Evolutionary conservation across 30 jellyfish, hydroid and myxozoan species (phyloP).

Genomic region (Aurelia aurita): DNA sequence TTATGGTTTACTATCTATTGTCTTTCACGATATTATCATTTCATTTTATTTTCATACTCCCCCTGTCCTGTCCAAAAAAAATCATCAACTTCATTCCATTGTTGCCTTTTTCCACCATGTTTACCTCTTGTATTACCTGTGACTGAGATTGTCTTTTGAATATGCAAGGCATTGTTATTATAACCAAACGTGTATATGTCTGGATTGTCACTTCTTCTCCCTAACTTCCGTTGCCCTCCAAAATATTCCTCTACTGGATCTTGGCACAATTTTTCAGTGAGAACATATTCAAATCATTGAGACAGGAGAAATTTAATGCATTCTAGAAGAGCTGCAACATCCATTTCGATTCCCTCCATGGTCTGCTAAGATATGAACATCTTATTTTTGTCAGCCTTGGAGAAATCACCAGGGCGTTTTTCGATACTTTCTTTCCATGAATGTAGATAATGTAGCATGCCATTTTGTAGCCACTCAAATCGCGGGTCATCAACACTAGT

Average conservation of each 20-base stretch:
- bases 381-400: background rate
- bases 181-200: conserved; percentile 25
- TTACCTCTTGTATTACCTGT: conserved; percentile 59
- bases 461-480: conserved; percentile 46
- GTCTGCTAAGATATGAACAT: conserved; percentile 32
- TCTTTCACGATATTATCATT: too few species aligned
- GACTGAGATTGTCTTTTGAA: conserved; percentile 23
- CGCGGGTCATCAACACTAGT: conserved; percentile 20
- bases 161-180: conserved; percentile 29
- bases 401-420: conserved; percentile 13
- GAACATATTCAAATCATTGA: conserved; percentile 29
- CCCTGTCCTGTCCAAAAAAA: too few species aligned
- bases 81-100: conserved; percentile 37
- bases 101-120: conserved; percentile 14
- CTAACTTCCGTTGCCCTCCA: conserved; percentile 43
- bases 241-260: conserved; percentile 51
- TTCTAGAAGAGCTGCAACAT: conserved; percentile 5
- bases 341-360: conserved; percentile 24
- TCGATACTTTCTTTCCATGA: conserved; percentile 48
- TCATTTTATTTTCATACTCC: too few species aligned
- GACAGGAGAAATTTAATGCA: conserved; percentile 20
- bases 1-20: too few species aligned
- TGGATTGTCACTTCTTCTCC: conserved; percentile 60
- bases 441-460: conserved; percentile 8
- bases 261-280: too few species aligned